Evolutionary conservation across 2,113 vertebrate species (phyloP), one percentile per base, ranked within the genome.

Genomic region (Polyodon spathula): DNA sequence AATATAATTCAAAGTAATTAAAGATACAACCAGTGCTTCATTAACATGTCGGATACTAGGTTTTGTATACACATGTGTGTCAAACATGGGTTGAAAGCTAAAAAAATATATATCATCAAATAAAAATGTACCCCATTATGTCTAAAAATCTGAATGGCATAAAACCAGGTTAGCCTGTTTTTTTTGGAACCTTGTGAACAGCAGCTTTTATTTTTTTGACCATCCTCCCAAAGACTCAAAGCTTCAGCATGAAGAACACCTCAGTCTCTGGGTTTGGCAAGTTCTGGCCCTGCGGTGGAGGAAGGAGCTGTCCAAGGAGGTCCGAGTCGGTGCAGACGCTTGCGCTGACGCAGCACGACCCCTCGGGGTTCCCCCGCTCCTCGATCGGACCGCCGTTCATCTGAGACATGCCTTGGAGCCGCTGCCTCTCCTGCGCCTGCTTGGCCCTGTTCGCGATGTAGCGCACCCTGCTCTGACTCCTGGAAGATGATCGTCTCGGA

Each of bases 381-480:
- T 95, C 93, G 0, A 92, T 91, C 64, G 90, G 90, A 53, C 53
- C 82, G 7, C 69, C 60, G 0, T 12, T 37, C 4, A 66, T 67
- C 65, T 71, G 75, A 5, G 69, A 61, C 8, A 90, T 78, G 57
- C 80, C 81, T 52, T 89, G 89, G n/a, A 90, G 82, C 66, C 88
- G 69, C 72, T 89, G 92, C 39, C 91, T 78, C 65, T 97, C 93
- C 68, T 93, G 92, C 0, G 93, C 92, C 63, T 93, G 91, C 73
- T 88, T 90, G 2, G 93, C 92, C 6, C 90, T 63, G 80, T 93
- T 94, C 65, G 92, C 93, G 0, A 97, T 93, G 75, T 94, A 94
- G 0, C 94, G 87, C 56, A 97, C 92, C 0, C 93, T 75, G 66
- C 93, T 97, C 70, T 95, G 94, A 65, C 94, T 97, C 61, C 93